phyloP scores from a whole-genome alignment of 2,797 vertebrate species.

The Stomatorhinus walkeri region DNA sequence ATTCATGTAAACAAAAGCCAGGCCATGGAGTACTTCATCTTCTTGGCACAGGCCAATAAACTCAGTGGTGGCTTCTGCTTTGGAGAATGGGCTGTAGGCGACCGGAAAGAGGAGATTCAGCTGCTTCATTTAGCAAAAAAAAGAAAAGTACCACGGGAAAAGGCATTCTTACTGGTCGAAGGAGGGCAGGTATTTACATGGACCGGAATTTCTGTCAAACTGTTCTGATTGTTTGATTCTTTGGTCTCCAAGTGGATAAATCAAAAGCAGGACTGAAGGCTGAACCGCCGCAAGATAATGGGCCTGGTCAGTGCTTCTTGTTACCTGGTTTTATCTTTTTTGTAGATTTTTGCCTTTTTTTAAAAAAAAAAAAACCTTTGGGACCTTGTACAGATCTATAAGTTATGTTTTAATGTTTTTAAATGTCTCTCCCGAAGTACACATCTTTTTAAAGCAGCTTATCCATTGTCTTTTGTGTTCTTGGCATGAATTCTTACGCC shows the following conservation, averaged over 20 bases:
- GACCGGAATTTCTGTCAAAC: not conserved
- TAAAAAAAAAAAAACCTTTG: constrained; percentile 33
- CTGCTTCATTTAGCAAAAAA: not conserved
- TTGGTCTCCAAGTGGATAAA: not conserved
- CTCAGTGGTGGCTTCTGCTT: not conserved
- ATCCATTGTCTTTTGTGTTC: constrained; percentile 48
- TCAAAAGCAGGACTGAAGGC: not conserved
- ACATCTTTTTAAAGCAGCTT: constrained; percentile 47
- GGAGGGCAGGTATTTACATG: not conserved
- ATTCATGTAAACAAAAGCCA: constrained; percentile 14
- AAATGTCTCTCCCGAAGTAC: constrained; percentile 52
- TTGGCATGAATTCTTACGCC: constrained; percentile 46
- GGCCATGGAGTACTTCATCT: not conserved
- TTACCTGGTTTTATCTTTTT: constrained; percentile 34
- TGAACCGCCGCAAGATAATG: not conserved
- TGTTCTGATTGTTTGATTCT: constrained; percentile 15
- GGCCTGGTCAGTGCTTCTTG: not conserved
- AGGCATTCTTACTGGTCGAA: not conserved
- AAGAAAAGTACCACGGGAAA: not conserved
- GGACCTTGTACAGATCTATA: constrained; percentile 75
- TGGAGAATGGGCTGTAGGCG: not conserved
- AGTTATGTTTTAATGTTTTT: constrained; percentile 75
- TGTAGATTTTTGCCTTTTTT: constrained; percentile 1
- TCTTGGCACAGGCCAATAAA: not conserved
- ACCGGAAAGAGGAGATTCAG: not conserved